Conservation (phyloP, 2,797 vertebrate genomes). For the Tympanoctomys barrerae region DNA sequence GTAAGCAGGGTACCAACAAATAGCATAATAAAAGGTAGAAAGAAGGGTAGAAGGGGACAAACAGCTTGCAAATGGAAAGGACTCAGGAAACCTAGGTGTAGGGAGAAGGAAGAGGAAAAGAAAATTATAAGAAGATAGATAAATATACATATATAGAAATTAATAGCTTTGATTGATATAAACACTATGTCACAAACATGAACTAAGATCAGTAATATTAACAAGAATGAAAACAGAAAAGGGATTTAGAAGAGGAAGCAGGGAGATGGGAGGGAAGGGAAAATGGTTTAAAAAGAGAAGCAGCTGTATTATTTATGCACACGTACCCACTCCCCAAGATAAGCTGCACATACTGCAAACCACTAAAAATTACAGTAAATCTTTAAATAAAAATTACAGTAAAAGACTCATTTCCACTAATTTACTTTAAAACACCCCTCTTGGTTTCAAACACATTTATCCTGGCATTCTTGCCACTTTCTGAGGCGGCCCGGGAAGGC, state of each 20-base stretch:
- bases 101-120: not conserved
- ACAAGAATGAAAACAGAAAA: not conserved
- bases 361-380: not conserved
- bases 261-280: not conserved
- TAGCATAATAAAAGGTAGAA: not conserved
- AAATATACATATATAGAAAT: not conserved
- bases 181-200: not conserved
- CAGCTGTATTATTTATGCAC: not conserved
- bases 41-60: not conserved
- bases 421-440: not conserved
- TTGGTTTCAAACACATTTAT: not conserved
- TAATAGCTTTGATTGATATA: not conserved
- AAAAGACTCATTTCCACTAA: not conserved
- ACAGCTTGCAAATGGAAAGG: not conserved
- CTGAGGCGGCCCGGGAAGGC: not conserved
- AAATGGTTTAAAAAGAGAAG: not conserved
- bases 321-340: not conserved
- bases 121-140: not conserved
- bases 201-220: not conserved
- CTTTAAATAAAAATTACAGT: not conserved
- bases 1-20: not conserved
- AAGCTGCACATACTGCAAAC: not conserved
- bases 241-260: not conserved
- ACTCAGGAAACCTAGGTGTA: not conserved
- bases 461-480: not conserved